phyloP scores from a whole-genome alignment of 2,888 invertebrate genomes.

The Caenorhabditis sinica region DNA sequence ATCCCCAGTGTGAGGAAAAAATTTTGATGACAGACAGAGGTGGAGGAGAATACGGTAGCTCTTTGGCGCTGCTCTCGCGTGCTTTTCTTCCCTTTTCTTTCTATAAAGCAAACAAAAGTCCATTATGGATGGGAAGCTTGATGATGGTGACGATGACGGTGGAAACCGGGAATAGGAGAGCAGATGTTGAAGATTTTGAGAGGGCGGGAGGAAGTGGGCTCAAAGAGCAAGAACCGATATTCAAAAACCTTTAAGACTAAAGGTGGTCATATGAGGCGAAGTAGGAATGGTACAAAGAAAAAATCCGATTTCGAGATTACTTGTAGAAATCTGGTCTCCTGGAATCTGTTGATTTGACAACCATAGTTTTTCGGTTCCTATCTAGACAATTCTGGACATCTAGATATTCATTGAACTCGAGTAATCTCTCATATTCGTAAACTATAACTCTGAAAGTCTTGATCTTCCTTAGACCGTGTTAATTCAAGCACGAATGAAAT shows the following conservation, averaged over 20 bases:
- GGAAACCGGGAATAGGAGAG: constrained; percentile 21
- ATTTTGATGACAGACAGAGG: neutral
- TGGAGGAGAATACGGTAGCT: constrained; percentile 56
- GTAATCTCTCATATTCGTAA: too few relatives aligned
- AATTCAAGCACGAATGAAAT: too few relatives aligned
- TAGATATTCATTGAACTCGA: too few relatives aligned
- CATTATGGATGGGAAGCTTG: constrained; percentile 62
- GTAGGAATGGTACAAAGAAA: too few relatives aligned
- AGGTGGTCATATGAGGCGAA: neutral
- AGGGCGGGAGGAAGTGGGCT: neutral
- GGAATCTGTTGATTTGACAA: too few relatives aligned
- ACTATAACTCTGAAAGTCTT: too few relatives aligned
- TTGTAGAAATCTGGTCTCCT: too few relatives aligned
- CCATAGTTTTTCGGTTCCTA: too few relatives aligned
- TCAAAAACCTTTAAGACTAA: neutral
- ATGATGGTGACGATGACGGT: constrained; percentile 42
- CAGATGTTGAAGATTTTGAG: constrained; percentile 42
- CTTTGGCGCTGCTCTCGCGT: constrained; percentile 26
- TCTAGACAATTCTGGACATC: too few relatives aligned
- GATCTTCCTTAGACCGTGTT: too few relatives aligned
- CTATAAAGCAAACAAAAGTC: constrained; percentile 68
- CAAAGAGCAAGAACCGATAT: constrained; percentile 11
- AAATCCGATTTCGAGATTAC: too few relatives aligned
- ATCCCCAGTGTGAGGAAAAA: neutral
- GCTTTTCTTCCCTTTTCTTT: constrained; percentile 32